Evolutionary conservation across 2,888 invertebrate genomes (phyloP).

Genomic region (Acheta domesticus): DNA sequence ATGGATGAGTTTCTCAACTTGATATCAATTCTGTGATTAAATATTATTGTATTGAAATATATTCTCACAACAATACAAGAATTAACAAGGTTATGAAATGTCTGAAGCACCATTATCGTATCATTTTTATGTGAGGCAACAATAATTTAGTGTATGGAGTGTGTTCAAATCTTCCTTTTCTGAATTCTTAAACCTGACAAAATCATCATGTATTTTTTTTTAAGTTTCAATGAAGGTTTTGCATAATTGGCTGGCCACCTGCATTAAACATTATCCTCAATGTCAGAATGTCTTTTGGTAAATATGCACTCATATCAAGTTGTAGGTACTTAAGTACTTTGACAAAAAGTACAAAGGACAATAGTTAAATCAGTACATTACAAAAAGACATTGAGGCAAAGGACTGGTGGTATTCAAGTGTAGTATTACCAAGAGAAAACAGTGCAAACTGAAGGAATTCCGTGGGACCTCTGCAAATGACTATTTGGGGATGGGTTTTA

Average conservation of each 20-base stretch:
- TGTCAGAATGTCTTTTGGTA: constrained; percentile 20
- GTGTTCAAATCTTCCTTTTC: neutral
- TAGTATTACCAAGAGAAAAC: neutral
- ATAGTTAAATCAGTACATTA: neutral
- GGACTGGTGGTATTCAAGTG: constrained; percentile 23
- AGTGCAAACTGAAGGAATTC: neutral
- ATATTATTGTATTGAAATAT: no score
- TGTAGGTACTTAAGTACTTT: constrained; percentile 28
- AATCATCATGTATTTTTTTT: neutral
- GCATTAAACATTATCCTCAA: neutral
- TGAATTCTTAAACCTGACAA: neutral
- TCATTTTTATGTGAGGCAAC: neutral
- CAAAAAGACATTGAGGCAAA: constrained; percentile 20
- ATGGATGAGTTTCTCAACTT: neutral
- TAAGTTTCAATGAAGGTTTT: neutral
- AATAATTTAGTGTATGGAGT: constrained; percentile 2
- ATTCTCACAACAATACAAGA: no score
- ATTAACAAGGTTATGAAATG: no score
- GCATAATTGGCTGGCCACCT: constrained; percentile 26
- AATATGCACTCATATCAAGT: constrained; percentile 29
- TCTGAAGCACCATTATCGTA: no score
- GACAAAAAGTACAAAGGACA: neutral
- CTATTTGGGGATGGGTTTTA: constrained; percentile 32
- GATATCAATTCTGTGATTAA: neutral
- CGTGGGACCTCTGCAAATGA: constrained; percentile 5